These are phyloP conservation scores for Ciconia boyciana DNA, from an alignment of 2,113 vertebrate genomes.

Conservation along the genomic window DNA sequence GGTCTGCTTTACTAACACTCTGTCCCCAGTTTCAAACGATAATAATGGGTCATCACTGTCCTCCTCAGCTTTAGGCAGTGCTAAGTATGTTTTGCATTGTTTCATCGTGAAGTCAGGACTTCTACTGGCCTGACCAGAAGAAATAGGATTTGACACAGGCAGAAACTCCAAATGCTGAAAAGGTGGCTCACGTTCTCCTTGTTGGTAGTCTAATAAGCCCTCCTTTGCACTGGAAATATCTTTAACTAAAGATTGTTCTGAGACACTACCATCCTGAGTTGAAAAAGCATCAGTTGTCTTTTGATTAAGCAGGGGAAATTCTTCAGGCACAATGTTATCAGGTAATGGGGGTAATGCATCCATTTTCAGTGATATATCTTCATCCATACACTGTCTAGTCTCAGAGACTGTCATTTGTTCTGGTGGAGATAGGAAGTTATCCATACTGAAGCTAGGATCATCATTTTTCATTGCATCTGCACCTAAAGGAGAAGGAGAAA, in stretches of 20 bases:
- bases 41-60: neutral
- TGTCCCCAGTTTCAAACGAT: slow-evolving; percentile 31
- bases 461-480: slow-evolving; percentile 35
- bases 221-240: neutral
- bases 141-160: neutral
- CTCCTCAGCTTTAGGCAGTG: neutral
- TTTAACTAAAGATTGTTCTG: neutral
- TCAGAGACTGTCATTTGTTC: slow-evolving; percentile 16
- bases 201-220: neutral
- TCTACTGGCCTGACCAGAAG: neutral
- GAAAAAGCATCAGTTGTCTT: neutral
- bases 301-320: neutral
- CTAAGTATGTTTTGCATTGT: neutral
- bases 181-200: neutral
- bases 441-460: neutral
- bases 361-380: slow-evolving; percentile 47
- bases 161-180: neutral
- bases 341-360: slow-evolving; percentile 53
- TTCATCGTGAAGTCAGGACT: neutral
- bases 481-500: slow-evolving; percentile 43
- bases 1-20: slow-evolving; percentile 53
- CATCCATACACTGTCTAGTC: neutral
- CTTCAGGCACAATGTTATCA: neutral
- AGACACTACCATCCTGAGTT: neutral
- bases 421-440: slow-evolving; percentile 65